Evolutionary conservation across 92 coral and sea anemone genomes (phyloP), one percentile per base, ranked within the genome.

Genomic region (Paragorgia papillata): DNA sequence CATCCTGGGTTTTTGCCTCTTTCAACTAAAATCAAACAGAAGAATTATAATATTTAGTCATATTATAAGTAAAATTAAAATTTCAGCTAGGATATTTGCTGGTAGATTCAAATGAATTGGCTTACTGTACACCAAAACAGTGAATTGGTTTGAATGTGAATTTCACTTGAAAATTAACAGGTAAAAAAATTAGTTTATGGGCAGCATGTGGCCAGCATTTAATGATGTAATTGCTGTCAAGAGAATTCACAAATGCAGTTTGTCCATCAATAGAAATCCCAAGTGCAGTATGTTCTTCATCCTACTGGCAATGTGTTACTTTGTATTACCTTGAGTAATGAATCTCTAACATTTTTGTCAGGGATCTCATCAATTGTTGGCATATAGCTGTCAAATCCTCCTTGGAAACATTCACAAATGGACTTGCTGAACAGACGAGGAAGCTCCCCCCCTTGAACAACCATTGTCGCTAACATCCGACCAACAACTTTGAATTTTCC

Each of bases 361-460:
- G n/a, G n/a, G n/a, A n/a, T n/a, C n/a, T n/a, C 43, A 37, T 37
- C 43, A 37, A 37, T 37, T 37, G 43, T 37, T 37, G 43, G 43
- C 43, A 37, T 59, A 10, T 14, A 59, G 58, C 39, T 60, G 0
- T 60, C 67, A 26, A 32, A 1, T 0, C 33, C 40, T 25, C 0
- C 67, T 18, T 60, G 35, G n/a, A 60, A 50, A 68, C 66, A 83
- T 75, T 67, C 33, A 61, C 84, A 84, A 24, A 84, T 62, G 18
- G 80, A 1, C 3, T 68, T 67, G 57, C 80, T 78, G 78, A 84
- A 84, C 46, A 84, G 40, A 7, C 68, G 73, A 30, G 88, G 80
- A 14, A 78, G 84, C 21, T 79, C 80, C 49, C 76, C 88, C 50
- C 80, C 88, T 78, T 70, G 88, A 33, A 84, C 34, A 8, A 84